Evolutionary conservation across 92 coral and sea anemone species (phyloP), one percentile per base, ranked within the genome.

Genomic region (Isaurus tuberculatus): DNA sequence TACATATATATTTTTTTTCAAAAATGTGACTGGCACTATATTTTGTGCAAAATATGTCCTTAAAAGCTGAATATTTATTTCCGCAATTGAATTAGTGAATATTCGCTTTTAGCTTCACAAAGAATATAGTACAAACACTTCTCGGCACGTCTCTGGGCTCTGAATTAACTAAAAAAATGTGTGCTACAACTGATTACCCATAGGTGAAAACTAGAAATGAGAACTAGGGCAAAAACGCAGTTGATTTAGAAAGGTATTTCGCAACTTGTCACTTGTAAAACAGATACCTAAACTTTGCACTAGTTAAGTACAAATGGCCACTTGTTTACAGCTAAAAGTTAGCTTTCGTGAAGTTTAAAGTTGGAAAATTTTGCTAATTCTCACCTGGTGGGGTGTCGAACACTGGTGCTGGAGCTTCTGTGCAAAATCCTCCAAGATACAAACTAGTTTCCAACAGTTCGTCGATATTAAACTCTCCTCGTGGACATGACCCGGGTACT

Each of bases 381-480:
- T 77, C 23, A 77, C 82, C 82, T 17, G 82, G 82, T 34, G 82
- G 82, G 14, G 82, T 60, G 11, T 77, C 82, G 15, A 77, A 77
- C 20, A 77, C 82, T 23, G 70, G 82, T 13, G 69, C 40, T 8
- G 82, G 82, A 14, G 82, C 70, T 77, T 77, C 82, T 69, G 6
- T 77, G 82, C 82, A 77, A 58, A 77, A 77, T 58, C 82, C 82
- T 57, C 82, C 82, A 36, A 77, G 82, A 57, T 77, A 77, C 55
- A 77, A 30, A 36, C 82, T 77, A 3, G 82, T 77, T 55, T 77
- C 82, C 68, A 77, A 61, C 30, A 77, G 25, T 17, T 77, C 82
- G 7, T 77, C 82, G 20, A 77, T 77, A 49, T 77, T 77, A 26
- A 77, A 77, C 4, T 77, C 82, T 20, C 69, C 68, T 60, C 82